These are phyloP conservation scores for Heliothis subflexa DNA, from an alignment of 1,140 invertebrate genomes.

Conservation along the genomic window DNA sequence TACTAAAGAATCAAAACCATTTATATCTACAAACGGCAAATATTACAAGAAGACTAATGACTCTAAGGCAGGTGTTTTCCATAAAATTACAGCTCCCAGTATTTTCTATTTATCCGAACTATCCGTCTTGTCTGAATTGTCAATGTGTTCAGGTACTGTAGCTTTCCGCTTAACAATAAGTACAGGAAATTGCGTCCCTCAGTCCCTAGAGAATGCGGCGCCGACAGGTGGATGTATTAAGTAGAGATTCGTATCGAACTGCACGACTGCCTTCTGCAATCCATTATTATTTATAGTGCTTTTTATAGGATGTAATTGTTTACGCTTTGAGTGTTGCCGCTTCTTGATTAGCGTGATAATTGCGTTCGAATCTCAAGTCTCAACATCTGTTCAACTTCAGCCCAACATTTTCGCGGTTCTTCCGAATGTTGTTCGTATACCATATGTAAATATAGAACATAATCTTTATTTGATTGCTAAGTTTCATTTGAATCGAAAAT, in stretches of 20 bases:
- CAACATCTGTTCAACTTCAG: background rate
- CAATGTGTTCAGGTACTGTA: slow-evolving; percentile 37
- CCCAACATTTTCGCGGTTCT: too few relatives aligned
- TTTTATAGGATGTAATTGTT: slow-evolving; percentile 15
- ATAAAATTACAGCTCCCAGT: slow-evolving; percentile 14
- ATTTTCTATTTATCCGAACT: slow-evolving; percentile 30
- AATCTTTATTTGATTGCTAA: too few relatives aligned
- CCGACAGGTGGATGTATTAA: slow-evolving; percentile 38
- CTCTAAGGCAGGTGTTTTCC: background rate
- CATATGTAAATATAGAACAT: too few relatives aligned
- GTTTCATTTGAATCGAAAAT: too few relatives aligned
- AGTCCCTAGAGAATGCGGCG: slow-evolving; percentile 27
- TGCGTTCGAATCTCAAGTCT: background rate
- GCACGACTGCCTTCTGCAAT: slow-evolving; percentile 19
- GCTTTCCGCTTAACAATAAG: slow-evolving; percentile 37
- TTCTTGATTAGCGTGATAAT: slow-evolving; percentile 9
- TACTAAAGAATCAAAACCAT: background rate
- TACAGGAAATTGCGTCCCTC: slow-evolving; percentile 35
- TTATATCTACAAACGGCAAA: background rate
- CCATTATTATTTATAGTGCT: slow-evolving; percentile 7
- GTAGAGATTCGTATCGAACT: slow-evolving; percentile 34
- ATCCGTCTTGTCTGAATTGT: slow-evolving; percentile 38
- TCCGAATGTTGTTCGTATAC: too few relatives aligned
- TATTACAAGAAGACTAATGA: background rate
- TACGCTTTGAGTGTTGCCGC: background rate